Evolutionary conservation across 2,113 vertebrate species (phyloP), one percentile per base, ranked within the genome.

Genomic region (Hepsetus odoe): DNA sequence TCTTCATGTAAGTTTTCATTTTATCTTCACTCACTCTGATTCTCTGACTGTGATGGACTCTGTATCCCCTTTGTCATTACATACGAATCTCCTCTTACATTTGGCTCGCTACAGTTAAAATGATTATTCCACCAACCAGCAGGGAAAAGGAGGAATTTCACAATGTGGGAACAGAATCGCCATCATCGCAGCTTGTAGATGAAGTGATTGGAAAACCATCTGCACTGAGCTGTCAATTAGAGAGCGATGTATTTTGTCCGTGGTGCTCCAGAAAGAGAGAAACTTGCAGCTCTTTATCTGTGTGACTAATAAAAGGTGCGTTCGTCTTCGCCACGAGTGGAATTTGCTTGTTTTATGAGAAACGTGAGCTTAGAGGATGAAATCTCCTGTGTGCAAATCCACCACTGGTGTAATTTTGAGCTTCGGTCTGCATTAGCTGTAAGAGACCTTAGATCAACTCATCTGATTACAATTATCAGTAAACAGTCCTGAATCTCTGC

Each of bases 171-270:
- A 65, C 16, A 22, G 61, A 38, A n/a, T 22, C 32, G 2, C 18
- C 20, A 22, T 65, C 61, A 64, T 35, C 16, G 30, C 28, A 33
- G 59, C 30, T 35, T 35, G 33, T 10, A 38, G 18, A 30, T 6
- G 14, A 61, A 32, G 33, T n/a, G 61, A 65, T 38, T 38, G 61
- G 35, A 65, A 65, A 65, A 38, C 32, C 61, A 65, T 20, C n/a
- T 24, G 32, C 7, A n/a, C 32, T 10, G 35, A 38, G 33, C 61
- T 65, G 61, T 38, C 32, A 65, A 20, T 35, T n/a, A 64, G 18
- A 35, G 32, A 65, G 33, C 32, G 20, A n/a, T 5, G 16, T 10
- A n/a, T 64, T 64, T 18, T 35, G 30, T 28, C 58, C 24, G 16
- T 11, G 58, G 58, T 61, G 59, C 61, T 38, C 28, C 16, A 64